Evolutionary conservation across 2,888 invertebrate species (phyloP).

Genomic region (Noctua comes): DNA sequence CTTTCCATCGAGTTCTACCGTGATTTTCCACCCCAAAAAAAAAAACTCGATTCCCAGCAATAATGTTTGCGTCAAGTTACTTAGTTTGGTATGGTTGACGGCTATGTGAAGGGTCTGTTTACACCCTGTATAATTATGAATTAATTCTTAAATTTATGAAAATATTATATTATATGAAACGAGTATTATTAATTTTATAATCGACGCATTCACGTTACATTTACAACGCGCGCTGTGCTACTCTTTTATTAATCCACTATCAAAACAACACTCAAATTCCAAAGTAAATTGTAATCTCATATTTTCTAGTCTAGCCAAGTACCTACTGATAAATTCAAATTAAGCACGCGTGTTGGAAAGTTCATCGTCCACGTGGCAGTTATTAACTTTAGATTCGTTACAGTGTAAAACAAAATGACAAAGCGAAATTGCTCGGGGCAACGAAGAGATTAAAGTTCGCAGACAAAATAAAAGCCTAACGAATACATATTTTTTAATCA

Average conservation of each 20-base stretch:
- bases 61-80: too few species aligned
- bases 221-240: too few species aligned
- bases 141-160: too few species aligned
- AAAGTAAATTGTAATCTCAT: background rate
- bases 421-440: constrained; percentile 33
- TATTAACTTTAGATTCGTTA: constrained; percentile 32
- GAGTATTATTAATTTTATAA: too few species aligned
- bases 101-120: too few species aligned
- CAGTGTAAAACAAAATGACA: constrained; percentile 36
- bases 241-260: background rate
- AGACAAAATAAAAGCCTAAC: constrained; percentile 48
- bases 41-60: too few species aligned
- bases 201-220: too few species aligned
- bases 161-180: too few species aligned
- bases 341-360: background rate
- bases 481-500: constrained; percentile 7
- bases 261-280: background rate
- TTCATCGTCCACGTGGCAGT: constrained; percentile 14
- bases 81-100: too few species aligned
- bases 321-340: background rate
- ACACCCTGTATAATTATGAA: too few species aligned
- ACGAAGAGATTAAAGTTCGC: constrained; percentile 43
- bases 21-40: too few species aligned
- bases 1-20: too few species aligned
- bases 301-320: constrained; percentile 11